Base-by-base conservation (phyloP, 1,140 invertebrate species). In the Euwallacea similis region DNA sequence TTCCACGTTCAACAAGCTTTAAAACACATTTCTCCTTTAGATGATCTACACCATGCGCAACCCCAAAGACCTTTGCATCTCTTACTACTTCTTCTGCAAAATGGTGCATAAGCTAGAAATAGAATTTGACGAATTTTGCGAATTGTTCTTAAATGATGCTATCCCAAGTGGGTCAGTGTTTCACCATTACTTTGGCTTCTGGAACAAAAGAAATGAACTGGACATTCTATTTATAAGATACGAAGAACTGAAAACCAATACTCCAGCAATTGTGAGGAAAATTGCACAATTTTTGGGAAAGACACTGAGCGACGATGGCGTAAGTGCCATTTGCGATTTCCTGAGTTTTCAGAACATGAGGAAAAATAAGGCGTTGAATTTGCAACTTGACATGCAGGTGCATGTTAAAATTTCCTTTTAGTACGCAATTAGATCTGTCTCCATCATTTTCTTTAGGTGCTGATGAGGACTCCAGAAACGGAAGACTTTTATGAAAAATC, bases 21-120 rank as follows among this genome's bases (percentile, higher is more conserved):
- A 44, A 64, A 16, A 9, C n/a, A n/a, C n/a, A n/a, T n/a, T n/a
- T n/a, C n/a, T n/a, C n/a, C 83, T 81, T 58, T 81, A 96, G 91
- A 89, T 97, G 0, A 90, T 98, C 56, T 98, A 98, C 79, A 88
- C 95, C 0, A 87, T 92, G 0, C 87, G 97, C 58, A 97, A 98
- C 84, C 95, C 96, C 2, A 98, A 98, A 82, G 96, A 98, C 79
- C 89, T 92, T 69, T 92, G 93, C 56, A 94, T 98, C 0, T 97
- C 95, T 0, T 96, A 92, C 79, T 98, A 92, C 79, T 90, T 97
- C 80, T 96, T 96, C 78, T 89, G 88, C 74, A 86, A 83, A 74
- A 75, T 89, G n/a, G 84, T 94, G 11, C 89, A 93, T 73, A 85
- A 87, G 7, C 81, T 92, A 0, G 88, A 88, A 66, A 89, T 89